Evolutionary conservation across 1,140 invertebrate genomes (phyloP).

Genomic region (Formica selysi): DNA sequence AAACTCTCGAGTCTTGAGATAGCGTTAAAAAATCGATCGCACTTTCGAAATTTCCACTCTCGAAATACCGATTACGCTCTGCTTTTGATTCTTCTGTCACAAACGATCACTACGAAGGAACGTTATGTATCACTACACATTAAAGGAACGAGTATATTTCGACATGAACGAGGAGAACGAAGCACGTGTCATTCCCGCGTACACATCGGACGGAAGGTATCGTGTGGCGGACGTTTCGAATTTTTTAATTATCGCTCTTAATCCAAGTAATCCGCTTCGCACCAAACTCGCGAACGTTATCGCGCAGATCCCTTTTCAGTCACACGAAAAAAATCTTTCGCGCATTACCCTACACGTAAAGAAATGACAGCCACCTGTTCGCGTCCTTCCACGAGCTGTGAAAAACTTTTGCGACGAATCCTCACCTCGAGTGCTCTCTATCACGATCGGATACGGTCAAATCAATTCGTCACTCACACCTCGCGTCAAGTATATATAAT

Average conservation of each 20-base stretch:
- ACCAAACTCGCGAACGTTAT: slow-evolving; percentile 13
- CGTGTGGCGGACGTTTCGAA: slow-evolving; percentile 13
- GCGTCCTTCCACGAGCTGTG: not conserved
- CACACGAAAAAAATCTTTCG: not conserved
- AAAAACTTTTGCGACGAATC: not conserved
- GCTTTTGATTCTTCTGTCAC: slow-evolving; percentile 1
- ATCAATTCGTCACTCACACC: not conserved
- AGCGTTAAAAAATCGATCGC: not conserved
- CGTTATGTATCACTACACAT: slow-evolving; percentile 50
- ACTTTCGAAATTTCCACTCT: not conserved
- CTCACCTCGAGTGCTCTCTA: not conserved
- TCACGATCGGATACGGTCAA: not conserved
- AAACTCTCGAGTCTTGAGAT: not conserved
- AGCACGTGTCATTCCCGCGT: slow-evolving; percentile 43
- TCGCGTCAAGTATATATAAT: not conserved
- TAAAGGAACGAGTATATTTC: slow-evolving; percentile 26
- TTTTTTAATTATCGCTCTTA: not conserved
- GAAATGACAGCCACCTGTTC: slow-evolving; percentile 14
- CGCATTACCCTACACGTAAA: slow-evolving; percentile 1
- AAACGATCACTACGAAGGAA: slow-evolving; percentile 20
- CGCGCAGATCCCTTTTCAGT: not conserved
- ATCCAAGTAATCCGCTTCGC: not conserved
- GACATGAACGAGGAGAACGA: not conserved
- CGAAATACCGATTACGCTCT: not conserved
- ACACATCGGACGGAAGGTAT: slow-evolving; percentile 63